A percentile compares a stretch with the other conserved stretches of the same genome.
Conservation (phyloP, 2,888 invertebrate genomes). For the Amorpha juglandis region DNA sequence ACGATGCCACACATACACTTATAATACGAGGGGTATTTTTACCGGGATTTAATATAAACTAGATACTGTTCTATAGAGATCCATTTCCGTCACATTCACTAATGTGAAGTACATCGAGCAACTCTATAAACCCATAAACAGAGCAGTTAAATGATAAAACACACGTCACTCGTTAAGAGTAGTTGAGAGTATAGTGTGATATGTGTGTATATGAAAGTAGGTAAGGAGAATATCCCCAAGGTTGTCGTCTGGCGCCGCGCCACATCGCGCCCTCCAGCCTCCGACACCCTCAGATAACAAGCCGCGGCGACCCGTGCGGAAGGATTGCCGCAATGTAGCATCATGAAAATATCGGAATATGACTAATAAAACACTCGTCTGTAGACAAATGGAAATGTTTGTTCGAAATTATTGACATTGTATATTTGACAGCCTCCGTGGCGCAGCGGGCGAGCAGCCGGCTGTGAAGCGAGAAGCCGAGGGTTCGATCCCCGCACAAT, state of each 20-base stretch:
- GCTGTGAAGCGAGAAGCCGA: too few species aligned
- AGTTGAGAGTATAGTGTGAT: not conserved
- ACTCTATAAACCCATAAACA: not conserved
- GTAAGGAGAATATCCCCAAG: constrained; percentile 10
- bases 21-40: too few species aligned
- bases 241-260: not conserved
- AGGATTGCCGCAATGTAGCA: not conserved
- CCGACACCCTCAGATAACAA: constrained; percentile 2
- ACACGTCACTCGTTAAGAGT: not conserved
- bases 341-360: not conserved
- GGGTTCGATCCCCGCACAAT: too few species aligned
- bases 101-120: not conserved
- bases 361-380: too few species aligned
- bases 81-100: not conserved
- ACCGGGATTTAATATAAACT: too few species aligned
- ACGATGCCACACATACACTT: too few species aligned
- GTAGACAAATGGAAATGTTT: not conserved
- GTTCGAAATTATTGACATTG: not conserved
- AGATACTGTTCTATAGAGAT: too few species aligned
- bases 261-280: not conserved
- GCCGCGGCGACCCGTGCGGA: not conserved
- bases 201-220: constrained; percentile 8
- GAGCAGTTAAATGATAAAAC: not conserved
- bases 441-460: too few species aligned
- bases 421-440: too few species aligned